A percentile compares a stretch with the other conserved stretches of the same genome.
phyloP scores from a whole-genome alignment of 2,797 vertebrate species.

The Cichlasoma orientale region DNA sequence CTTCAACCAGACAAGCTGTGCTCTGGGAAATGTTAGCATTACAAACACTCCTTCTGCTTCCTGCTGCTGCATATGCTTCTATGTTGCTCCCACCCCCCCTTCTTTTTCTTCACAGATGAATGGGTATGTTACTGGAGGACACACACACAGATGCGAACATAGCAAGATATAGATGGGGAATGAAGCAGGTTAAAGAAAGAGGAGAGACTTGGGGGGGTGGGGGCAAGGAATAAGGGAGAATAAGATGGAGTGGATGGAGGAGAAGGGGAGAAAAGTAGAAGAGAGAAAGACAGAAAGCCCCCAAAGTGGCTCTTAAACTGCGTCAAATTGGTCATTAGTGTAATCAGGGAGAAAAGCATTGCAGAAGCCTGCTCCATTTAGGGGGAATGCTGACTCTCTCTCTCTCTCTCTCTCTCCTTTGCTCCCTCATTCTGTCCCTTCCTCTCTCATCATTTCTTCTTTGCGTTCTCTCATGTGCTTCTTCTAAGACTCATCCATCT shows the following conservation, averaged over 20 bases:
- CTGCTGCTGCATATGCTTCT: conserved; percentile 3
- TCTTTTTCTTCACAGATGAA: conserved; percentile 7
- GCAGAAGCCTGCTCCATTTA: conserved; percentile 49
- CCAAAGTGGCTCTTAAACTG: conserved; percentile 60
- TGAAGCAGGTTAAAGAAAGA: conserved; percentile 1
- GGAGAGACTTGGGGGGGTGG: not conserved
- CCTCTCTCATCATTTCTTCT: conserved; percentile 43
- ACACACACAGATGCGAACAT: not conserved
- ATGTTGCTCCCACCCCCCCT: not conserved
- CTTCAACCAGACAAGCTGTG: conserved; percentile 11
- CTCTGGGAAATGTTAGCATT: conserved; percentile 24
- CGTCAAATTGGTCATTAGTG: conserved; percentile 67
- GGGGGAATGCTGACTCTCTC: conserved; percentile 24
- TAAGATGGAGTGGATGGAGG: not conserved
- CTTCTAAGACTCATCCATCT: conserved; percentile 27
- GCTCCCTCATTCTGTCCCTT: conserved; percentile 38
- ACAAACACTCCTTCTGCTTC: conserved; percentile 15
- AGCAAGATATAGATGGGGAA: not conserved
- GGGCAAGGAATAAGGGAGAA: not conserved
- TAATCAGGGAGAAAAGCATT: conserved; percentile 64
- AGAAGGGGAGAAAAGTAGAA: not conserved
- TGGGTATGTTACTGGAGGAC: conserved; percentile 25
- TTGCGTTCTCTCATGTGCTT: conserved; percentile 18
- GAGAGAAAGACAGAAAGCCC: conserved; percentile 9
- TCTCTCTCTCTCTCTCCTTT: not conserved